Evolutionary conservation across 2,888 invertebrate genomes (phyloP).

Genomic region (Troilus luridus): DNA sequence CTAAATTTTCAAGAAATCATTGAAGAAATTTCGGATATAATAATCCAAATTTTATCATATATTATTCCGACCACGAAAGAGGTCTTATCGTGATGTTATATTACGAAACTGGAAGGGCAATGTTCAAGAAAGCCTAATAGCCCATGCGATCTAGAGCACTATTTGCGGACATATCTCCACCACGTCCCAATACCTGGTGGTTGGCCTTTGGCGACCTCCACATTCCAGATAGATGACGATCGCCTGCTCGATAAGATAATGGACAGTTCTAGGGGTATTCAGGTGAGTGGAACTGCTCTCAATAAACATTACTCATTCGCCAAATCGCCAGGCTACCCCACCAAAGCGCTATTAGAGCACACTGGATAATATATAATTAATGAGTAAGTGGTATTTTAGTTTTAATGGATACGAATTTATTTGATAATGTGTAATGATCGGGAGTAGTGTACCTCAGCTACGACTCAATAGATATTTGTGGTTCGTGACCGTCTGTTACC

Average conservation of each 20-base stretch:
- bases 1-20: no score
- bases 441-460: no score
- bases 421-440: no score
- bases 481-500: no score
- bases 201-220: background rate
- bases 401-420: no score
- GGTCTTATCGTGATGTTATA: background rate
- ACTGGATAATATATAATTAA: no score
- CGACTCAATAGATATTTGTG: no score
- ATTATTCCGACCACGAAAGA: no score
- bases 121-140: background rate
- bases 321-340: background rate
- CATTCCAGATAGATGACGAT: conserved; percentile 19
- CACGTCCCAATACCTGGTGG: background rate
- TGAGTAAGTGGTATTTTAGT: no score
- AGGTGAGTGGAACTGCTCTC: background rate
- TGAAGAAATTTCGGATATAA: no score
- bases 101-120: background rate
- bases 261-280: background rate
- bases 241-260: background rate
- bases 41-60: no score
- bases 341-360: background rate
- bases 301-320: background rate
- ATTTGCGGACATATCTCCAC: background rate
- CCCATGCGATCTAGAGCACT: background rate